A percentile compares a stretch with the other conserved stretches of the same genome.
Evolutionary conservation across 2,797 vertebrate species (phyloP).

Genomic region (Trachurus trachurus): DNA sequence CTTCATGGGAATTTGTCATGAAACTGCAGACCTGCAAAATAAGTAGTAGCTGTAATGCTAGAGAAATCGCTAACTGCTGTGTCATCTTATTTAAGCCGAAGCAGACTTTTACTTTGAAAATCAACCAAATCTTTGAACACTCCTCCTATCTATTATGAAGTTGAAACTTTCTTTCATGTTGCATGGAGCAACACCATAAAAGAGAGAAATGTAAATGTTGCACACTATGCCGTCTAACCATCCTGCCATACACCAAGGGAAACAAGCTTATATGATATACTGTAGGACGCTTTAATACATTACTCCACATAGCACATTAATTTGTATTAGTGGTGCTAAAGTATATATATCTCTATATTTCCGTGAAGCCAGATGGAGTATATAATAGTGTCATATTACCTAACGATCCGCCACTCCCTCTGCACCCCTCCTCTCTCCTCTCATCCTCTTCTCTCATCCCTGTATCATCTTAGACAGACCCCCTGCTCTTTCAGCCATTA

Average conservation of each 20-base stretch:
- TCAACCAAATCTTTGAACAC: constrained; percentile 23
- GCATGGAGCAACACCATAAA: constrained; percentile 26
- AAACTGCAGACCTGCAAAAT: background rate
- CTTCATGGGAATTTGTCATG: background rate
- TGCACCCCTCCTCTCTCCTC: constrained; percentile 34
- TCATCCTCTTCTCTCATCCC: constrained; percentile 35
- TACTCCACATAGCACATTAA: background rate
- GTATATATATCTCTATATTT: constrained; percentile 27
- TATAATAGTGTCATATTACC: constrained; percentile 26
- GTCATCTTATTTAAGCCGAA: background rate
- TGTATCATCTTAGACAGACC: constrained; percentile 55
- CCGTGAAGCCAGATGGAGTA: constrained; percentile 27
- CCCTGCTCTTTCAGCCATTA: constrained; percentile 66
- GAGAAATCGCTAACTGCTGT: background rate
- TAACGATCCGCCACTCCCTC: constrained; percentile 13
- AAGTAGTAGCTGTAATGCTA: background rate
- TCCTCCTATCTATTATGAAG: no score
- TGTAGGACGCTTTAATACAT: constrained; percentile 44
- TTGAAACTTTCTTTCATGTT: constrained; percentile 22
- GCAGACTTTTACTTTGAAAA: constrained; percentile 12
- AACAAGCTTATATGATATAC: constrained; percentile 25
- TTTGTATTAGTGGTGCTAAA: constrained; percentile 10
- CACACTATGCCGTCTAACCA: constrained; percentile 24
- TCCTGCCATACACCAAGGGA: constrained; percentile 9
- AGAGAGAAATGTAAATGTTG: constrained; percentile 49